Evolutionary conservation across 1,140 invertebrate genomes (phyloP), one percentile per base, ranked within the genome.

Genomic region (Drosophila prosaltans): DNA sequence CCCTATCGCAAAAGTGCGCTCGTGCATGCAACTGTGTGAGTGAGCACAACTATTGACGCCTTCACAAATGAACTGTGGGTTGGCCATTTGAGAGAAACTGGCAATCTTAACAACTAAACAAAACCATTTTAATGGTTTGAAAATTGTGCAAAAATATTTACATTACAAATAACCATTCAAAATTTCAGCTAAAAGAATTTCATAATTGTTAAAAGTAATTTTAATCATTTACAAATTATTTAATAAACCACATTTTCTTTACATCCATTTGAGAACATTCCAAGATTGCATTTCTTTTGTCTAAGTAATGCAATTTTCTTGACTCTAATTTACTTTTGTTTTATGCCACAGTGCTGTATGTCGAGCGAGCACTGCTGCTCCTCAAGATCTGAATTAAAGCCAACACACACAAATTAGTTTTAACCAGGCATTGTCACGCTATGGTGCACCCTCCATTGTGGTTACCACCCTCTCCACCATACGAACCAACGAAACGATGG

Each of bases 361-460:
- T 41, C 51, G 30, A 30, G 40, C 28, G 4, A 45, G 21, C 4
- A 58, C 51, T 24, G 32, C 57, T 59, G 32, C 55, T 51, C 21
- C 45, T 51, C 45, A 51, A 51, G 45, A 51, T 24, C 45, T 26
- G 45, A 51, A 51, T 51, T 51, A 65, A 40, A 64, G 77, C 84
- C 58, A 78, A 65, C 76, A 83, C 77, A 83, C 80, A 83, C 80
- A 88, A 88, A 88, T 88, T 88, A 88, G 83, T 88, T 88, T 88
- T 83, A 88, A 83, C 80, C 84, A 80, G 83, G 70, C 84, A 81
- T 82, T 89, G 83, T 89, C 83, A 88, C 83, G 83, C 80, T 80
- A 73, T 71, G 80, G 68, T 80, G 83, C 67, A 65, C 70, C 80
- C 80, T 16, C 80, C 32, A 59, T 59, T 59, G 57, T 59, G 45